Percentiles rank a stretch among this genome's conserved stretches.
Conservation (phyloP, 1,140 invertebrate species). For the Matsumurasca onukii region DNA sequence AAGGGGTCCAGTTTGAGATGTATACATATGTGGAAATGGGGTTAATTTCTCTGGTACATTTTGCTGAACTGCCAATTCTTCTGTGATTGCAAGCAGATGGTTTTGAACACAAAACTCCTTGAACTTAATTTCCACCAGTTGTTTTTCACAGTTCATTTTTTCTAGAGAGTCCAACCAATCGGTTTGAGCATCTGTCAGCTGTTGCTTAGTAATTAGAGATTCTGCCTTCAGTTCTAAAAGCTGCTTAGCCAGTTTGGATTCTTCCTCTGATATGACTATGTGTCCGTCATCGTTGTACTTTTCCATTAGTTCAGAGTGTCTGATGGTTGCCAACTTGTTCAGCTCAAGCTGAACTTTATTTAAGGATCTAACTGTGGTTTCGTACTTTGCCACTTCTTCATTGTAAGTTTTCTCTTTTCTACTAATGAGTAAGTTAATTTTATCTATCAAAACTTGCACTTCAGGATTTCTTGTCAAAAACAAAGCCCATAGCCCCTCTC, state of each 20-base stretch:
- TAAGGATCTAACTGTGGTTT: not conserved
- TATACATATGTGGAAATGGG: too few species aligned
- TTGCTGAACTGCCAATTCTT: too few species aligned
- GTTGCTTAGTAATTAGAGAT: not conserved
- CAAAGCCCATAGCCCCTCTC: conserved; percentile 1
- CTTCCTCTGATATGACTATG: not conserved
- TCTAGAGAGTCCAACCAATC: conserved; percentile 1
- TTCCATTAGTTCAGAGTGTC: not conserved
- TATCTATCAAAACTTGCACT: not conserved
- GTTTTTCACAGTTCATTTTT: not conserved
- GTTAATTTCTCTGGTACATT: too few species aligned
- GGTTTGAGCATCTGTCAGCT: not conserved
- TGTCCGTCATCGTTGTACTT: not conserved
- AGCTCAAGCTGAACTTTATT: not conserved
- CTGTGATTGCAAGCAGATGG: too few species aligned
- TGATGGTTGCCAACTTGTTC: not conserved
- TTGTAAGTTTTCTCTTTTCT: not conserved
- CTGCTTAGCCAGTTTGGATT: not conserved
- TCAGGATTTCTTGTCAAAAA: not conserved
- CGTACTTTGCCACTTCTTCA: not conserved
- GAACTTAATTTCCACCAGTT: not conserved
- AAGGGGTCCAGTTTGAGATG: too few species aligned
- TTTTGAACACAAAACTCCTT: conserved; percentile 1
- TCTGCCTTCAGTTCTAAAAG: not conserved
- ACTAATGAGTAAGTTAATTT: not conserved